phyloP scores from a whole-genome alignment of 2,797 vertebrate species.

The Eulemur rubriventer region DNA sequence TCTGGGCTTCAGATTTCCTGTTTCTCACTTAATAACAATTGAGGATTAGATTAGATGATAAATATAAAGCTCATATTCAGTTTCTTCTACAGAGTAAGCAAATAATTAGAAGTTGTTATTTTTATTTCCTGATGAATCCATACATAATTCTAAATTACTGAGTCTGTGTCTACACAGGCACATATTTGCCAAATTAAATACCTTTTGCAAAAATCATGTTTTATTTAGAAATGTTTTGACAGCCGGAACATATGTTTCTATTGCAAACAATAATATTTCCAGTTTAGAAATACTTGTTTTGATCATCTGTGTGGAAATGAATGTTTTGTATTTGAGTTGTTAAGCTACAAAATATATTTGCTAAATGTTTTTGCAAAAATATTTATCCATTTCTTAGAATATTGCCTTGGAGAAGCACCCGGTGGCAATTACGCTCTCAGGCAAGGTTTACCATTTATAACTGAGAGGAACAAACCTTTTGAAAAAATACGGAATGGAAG shows the following conservation, averaged over 20 bases:
- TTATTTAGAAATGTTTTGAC: conserved; percentile 71
- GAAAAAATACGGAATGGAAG: background rate
- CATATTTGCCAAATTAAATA: conserved; percentile 68
- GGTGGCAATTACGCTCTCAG: background rate
- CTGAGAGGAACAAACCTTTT: background rate
- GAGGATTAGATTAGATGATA: background rate
- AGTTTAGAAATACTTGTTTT: conserved; percentile 57
- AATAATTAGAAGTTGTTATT: conserved; percentile 40
- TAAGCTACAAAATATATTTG: conserved; percentile 51
- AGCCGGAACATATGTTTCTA: conserved; percentile 61
- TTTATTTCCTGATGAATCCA: conserved; percentile 43
- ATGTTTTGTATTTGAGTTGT: conserved; percentile 41
- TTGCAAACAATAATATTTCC: conserved; percentile 69
- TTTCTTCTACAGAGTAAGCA: background rate
- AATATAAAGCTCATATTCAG: background rate
- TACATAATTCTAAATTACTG: conserved; percentile 45
- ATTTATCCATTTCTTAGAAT: conserved; percentile 44
- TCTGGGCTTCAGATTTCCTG: background rate
- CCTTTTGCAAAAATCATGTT: conserved; percentile 57
- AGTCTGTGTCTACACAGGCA: conserved; percentile 5
- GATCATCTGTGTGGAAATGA: conserved; percentile 54
- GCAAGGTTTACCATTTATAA: background rate
- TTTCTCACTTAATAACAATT: conserved; percentile 15
- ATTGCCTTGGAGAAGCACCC: conserved; percentile 20
- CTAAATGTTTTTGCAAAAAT: conserved; percentile 37